phyloP scores from a whole-genome alignment of 2,113 vertebrate genomes.

The Megaleporinus macrocephalus region DNA sequence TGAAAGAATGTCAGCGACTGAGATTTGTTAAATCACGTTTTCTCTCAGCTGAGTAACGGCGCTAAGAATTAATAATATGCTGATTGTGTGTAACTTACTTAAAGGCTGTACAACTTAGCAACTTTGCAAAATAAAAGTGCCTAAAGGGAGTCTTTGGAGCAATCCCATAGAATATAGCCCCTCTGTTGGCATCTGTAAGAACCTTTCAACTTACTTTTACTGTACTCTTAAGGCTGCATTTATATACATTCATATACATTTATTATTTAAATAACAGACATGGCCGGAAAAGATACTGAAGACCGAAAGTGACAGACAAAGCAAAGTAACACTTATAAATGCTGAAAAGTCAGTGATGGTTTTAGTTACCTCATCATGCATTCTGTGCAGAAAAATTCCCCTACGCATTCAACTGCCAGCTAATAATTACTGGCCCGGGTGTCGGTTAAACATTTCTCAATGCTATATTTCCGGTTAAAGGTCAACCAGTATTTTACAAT shows the following conservation, averaged over 20 bases:
- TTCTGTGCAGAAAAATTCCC: constrained; percentile 11
- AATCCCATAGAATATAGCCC: no score
- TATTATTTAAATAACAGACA: neutral
- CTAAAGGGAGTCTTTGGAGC: no score
- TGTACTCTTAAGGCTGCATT: no score
- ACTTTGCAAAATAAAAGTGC: no score
- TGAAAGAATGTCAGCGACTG: constrained; percentile 49
- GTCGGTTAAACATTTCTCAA: constrained; percentile 10
- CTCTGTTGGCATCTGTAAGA: neutral
- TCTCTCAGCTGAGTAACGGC: constrained; percentile 23
- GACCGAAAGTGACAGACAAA: neutral
- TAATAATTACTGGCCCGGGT: constrained; percentile 18
- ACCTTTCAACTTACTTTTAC: no score
- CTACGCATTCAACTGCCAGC: neutral
- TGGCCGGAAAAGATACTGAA: neutral
- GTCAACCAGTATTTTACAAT: constrained; percentile 6
- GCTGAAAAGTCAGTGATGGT: neutral
- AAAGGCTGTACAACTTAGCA: no score
- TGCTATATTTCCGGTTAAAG: constrained; percentile 12
- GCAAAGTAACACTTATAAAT: neutral
- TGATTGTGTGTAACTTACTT: neutral
- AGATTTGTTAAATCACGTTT: constrained; percentile 11
- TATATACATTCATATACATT: neutral
- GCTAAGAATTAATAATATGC: constrained; percentile 1
- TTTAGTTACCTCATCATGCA: no score